These are phyloP conservation scores for Perccottus glenii DNA, from an alignment of 2,113 vertebrate species.

Conservation along the genomic window DNA sequence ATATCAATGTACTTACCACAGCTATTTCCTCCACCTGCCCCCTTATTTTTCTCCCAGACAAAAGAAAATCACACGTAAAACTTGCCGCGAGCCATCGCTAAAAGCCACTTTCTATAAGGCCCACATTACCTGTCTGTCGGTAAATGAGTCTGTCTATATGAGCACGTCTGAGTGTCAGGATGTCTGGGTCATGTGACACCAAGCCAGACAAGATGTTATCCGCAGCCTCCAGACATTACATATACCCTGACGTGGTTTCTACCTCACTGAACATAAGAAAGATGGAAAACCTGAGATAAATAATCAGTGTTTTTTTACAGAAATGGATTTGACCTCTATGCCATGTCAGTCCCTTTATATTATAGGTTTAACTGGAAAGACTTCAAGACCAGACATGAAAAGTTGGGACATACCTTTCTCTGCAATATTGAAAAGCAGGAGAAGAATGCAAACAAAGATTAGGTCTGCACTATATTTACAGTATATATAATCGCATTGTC, in stretches of 20 bases:
- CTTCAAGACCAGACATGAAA: neutral
- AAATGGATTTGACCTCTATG: slow-evolving; percentile 9
- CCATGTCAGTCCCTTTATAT: neutral
- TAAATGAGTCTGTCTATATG: slow-evolving; percentile 5
- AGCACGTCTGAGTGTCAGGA: neutral
- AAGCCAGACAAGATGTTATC: neutral
- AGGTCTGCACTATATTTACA: neutral
- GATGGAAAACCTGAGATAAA: slow-evolving; percentile 2
- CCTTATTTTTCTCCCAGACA: slow-evolving; percentile 31
- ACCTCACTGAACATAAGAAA: neutral
- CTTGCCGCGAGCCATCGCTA: neutral
- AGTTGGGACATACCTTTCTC: neutral
- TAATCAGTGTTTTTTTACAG: slow-evolving; percentile 2
- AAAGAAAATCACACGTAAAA: slow-evolving; percentile 7
- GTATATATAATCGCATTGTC: neutral
- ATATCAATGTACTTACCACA: slow-evolving; percentile 10
- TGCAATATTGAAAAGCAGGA: neutral
- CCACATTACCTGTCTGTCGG: slow-evolving; percentile 1
- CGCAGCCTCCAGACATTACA: neutral
- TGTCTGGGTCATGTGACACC: slow-evolving; percentile 2
- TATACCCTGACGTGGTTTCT: slow-evolving; percentile 5
- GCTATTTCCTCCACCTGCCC: slow-evolving; percentile 4
- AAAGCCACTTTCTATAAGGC: neutral
- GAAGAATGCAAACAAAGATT: neutral
- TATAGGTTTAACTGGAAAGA: neutral